Percentiles rank a stretch among this genome's conserved stretches.
Conservation (phyloP, 2,113 vertebrate genomes). For the Chaetorhynchus papuensis region DNA sequence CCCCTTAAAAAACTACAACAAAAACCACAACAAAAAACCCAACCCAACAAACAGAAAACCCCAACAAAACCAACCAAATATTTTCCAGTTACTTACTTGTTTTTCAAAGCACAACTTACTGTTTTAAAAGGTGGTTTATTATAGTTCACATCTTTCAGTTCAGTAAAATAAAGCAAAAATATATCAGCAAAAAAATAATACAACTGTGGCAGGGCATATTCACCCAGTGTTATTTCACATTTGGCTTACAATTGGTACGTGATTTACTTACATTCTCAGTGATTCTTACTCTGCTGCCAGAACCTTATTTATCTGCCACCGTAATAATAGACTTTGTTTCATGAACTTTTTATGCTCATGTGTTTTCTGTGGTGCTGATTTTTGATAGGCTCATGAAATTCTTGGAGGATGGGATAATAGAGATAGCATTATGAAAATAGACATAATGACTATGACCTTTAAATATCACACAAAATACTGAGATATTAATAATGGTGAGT, state of each 20-base stretch:
- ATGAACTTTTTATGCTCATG: background rate
- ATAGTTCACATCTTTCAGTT: background rate
- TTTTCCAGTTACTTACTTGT: background rate
- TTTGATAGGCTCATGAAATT: background rate
- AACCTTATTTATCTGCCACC: background rate
- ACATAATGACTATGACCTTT: background rate
- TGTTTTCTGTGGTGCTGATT: background rate
- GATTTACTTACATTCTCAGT: background rate
- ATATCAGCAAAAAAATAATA: background rate
- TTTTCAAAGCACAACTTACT: background rate
- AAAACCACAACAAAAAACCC: background rate
- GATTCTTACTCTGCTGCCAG: background rate
- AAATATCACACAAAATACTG: background rate
- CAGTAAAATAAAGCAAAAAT: background rate
- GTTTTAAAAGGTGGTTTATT: background rate
- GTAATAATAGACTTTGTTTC: background rate
- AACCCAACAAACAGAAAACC: no score
- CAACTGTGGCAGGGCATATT: background rate
- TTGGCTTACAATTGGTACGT: background rate
- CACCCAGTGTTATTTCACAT: background rate
- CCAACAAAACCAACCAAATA: background rate
- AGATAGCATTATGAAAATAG: background rate
- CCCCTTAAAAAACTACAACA: fast-evolving
- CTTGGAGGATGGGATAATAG: background rate
- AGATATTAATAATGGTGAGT: background rate